Conservation (phyloP, 2,888 invertebrate genomes). For the Meteorus colon region DNA sequence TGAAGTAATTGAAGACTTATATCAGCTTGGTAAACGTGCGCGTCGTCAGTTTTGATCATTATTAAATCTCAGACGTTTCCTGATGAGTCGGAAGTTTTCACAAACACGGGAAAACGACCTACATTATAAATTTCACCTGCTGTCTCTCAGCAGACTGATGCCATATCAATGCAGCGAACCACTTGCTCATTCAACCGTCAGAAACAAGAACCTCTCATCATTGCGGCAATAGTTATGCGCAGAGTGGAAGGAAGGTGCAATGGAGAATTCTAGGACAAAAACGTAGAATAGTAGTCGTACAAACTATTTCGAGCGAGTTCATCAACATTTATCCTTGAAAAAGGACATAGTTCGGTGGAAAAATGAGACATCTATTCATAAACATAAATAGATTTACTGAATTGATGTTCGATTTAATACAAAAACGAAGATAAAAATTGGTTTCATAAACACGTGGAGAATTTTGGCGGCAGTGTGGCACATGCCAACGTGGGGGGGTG, state of each 20-base stretch:
- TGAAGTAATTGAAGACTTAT: conserved; percentile 64
- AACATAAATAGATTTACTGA: too few species aligned
- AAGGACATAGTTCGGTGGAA: too few species aligned
- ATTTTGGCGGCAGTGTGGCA: conserved; percentile 30
- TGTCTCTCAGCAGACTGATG: neutral
- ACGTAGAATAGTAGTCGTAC: too few species aligned
- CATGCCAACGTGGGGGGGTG: conserved; percentile 27
- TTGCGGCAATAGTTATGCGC: conserved; percentile 13
- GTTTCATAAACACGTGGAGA: conserved; percentile 4
- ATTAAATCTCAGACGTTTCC: conserved; percentile 7
- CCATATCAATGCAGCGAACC: neutral
- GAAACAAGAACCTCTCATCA: conserved; percentile 2
- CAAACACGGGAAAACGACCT: conserved; percentile 1
- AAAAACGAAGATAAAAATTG: too few species aligned
- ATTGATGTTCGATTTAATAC: too few species aligned
- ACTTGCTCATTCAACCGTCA: conserved; percentile 17
- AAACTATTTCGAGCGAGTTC: neutral
- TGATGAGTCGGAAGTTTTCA: conserved; percentile 2
- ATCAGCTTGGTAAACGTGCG: neutral
- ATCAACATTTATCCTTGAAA: too few species aligned
- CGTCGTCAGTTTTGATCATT: conserved; percentile 11
- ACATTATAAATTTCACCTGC: conserved; percentile 6
- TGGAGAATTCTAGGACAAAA: neutral
- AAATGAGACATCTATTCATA: too few species aligned
- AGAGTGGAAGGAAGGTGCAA: conserved; percentile 7